Percentiles rank a stretch among this genome's conserved stretches.
Evolutionary conservation across 2,888 invertebrate genomes (phyloP).

Genomic region (Pyrochroa serraticornis): DNA sequence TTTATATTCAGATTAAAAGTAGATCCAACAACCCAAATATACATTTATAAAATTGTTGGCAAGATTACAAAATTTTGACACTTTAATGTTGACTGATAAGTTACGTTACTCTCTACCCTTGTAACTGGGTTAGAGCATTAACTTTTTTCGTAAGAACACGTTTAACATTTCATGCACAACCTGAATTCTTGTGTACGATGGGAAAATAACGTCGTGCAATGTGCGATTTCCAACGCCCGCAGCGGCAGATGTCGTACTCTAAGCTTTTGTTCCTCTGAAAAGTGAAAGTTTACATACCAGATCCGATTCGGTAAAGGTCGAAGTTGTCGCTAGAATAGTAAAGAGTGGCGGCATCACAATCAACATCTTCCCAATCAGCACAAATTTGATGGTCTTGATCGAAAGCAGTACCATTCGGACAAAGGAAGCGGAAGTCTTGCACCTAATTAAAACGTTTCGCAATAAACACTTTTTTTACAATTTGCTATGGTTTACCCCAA

Average conservation of each 20-base stretch:
- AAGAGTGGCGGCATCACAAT: slow-evolving; percentile 81
- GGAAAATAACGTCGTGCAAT: slow-evolving; percentile 1
- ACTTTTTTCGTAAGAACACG: neutral
- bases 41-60: too few relatives aligned
- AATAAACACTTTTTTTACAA: neutral
- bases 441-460: neutral
- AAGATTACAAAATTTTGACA: neutral
- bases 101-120: too few relatives aligned
- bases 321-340: slow-evolving; percentile 84
- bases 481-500: slow-evolving; percentile 62
- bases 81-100: neutral
- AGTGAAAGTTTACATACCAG: slow-evolving; percentile 61
- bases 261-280: neutral
- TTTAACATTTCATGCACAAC: slow-evolving; percentile 17
- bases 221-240: slow-evolving; percentile 12
- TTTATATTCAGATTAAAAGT: too few relatives aligned
- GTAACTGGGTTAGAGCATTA: too few relatives aligned
- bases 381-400: slow-evolving; percentile 92
- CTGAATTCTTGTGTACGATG: too few relatives aligned
- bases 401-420: slow-evolving; percentile 88
- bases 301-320: slow-evolving; percentile 82
- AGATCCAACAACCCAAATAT: too few relatives aligned
- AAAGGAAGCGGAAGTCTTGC: slow-evolving; percentile 83
- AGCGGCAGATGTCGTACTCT: slow-evolving; percentile 26
- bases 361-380: slow-evolving; percentile 89